These are phyloP conservation scores for Scomber colias DNA, from an alignment of 2,113 vertebrate species.

Conservation along the genomic window DNA sequence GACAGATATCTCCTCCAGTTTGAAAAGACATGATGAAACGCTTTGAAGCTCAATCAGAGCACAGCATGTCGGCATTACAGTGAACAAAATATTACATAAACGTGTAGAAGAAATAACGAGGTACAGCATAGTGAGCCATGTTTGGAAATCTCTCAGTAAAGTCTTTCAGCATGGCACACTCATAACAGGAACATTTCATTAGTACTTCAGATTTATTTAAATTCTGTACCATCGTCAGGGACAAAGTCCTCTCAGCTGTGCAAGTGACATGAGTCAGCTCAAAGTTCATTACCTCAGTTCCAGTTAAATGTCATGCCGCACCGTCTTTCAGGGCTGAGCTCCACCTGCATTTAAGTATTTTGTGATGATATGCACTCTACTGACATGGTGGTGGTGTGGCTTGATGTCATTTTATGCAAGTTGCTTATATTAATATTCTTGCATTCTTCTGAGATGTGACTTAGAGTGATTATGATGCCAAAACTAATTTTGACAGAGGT, in stretches of 20 bases:
- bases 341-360: neutral
- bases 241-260: constrained; percentile 3
- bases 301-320: neutral
- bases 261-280: constrained; percentile 36
- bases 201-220: neutral
- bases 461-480: neutral
- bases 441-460: neutral
- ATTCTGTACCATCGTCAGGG: constrained; percentile 10
- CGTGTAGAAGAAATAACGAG: neutral
- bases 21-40: too few relatives aligned
- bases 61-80: neutral
- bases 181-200: neutral
- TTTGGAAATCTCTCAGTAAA: too few relatives aligned
- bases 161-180: constrained; percentile 10
- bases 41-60: neutral
- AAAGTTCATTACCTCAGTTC: constrained; percentile 1
- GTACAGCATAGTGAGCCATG: too few relatives aligned
- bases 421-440: neutral
- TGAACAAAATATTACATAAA: neutral
- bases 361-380: neutral
- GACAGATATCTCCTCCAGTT: neutral
- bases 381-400: too few relatives aligned
- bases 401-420: neutral
- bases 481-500: too few relatives aligned
- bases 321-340: neutral